Conservation (phyloP, 2,113 vertebrate genomes). For the Irena cyanogastra region DNA sequence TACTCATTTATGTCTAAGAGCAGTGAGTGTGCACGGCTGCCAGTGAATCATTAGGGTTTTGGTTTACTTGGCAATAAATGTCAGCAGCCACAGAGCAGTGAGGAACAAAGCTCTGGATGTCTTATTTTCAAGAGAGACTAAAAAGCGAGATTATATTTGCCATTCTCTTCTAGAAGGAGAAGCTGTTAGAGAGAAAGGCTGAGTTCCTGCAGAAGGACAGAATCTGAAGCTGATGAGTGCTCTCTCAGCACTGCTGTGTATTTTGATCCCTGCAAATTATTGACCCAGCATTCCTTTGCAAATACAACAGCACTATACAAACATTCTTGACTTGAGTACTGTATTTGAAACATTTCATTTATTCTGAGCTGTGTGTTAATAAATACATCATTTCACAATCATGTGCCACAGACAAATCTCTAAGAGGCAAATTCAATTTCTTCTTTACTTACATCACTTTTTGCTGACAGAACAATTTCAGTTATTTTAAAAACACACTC, state of each 20-base stretch:
- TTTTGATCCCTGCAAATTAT: neutral
- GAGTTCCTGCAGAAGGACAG: neutral
- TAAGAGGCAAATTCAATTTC: neutral
- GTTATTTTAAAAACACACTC: neutral
- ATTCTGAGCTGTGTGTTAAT: neutral
- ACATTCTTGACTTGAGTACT: neutral
- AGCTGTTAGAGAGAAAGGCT: neutral
- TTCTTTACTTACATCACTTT: neutral
- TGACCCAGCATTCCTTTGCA: neutral
- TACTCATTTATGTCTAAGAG: neutral
- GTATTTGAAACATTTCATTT: neutral
- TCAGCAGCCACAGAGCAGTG: neutral
- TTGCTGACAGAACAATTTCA: neutral
- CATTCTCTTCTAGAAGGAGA: neutral
- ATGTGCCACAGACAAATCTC: neutral
- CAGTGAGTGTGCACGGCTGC: neutral
- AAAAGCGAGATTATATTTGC: neutral
- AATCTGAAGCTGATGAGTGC: neutral
- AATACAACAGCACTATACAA: neutral
- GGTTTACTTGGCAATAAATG: neutral
- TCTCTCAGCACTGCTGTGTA: neutral
- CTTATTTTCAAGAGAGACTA: neutral
- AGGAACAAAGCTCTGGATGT: neutral
- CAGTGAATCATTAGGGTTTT: neutral
- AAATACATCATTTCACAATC: neutral